Evolutionary conservation across 2,797 vertebrate genomes (phyloP).

Genomic region (Allobates femoralis): DNA sequence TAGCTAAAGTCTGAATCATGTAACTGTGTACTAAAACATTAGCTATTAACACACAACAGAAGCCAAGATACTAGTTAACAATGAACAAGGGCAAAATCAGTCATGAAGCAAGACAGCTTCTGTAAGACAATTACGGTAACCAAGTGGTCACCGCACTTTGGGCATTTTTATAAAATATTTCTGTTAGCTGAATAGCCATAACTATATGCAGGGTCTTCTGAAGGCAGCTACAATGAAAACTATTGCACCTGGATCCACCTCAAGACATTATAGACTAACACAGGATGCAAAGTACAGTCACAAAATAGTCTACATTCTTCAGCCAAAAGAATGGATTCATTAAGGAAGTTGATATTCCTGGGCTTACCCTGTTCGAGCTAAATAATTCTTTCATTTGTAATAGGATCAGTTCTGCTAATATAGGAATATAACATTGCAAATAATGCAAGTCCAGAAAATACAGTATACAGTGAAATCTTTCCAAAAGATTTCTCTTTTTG

Average conservation of each 20-base stretch:
- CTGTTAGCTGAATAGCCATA: background rate
- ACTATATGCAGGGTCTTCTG: background rate
- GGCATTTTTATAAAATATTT: background rate
- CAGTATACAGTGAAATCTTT: no score
- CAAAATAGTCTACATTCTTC: no score
- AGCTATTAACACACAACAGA: background rate
- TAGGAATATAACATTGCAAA: no score
- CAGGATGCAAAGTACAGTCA: no score
- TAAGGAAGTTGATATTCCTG: no score
- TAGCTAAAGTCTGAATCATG: background rate
- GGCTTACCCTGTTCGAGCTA: no score
- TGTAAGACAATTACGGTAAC: background rate
- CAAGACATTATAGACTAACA: background rate
- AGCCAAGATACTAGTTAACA: background rate
- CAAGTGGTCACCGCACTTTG: background rate
- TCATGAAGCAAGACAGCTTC: background rate
- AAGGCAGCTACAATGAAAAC: background rate
- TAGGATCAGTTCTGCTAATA: no score
- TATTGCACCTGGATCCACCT: background rate
- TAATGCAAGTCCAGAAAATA: no score
- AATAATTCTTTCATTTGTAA: no score
- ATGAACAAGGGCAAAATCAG: background rate
- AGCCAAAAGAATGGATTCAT: no score
- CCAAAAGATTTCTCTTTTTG: no score
- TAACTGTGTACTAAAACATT: slow-evolving; percentile 4